A percentile compares a stretch with the other conserved stretches of the same genome.
Conservation (phyloP, 2,113 vertebrate genomes). For the Falcunculus frontatus region DNA sequence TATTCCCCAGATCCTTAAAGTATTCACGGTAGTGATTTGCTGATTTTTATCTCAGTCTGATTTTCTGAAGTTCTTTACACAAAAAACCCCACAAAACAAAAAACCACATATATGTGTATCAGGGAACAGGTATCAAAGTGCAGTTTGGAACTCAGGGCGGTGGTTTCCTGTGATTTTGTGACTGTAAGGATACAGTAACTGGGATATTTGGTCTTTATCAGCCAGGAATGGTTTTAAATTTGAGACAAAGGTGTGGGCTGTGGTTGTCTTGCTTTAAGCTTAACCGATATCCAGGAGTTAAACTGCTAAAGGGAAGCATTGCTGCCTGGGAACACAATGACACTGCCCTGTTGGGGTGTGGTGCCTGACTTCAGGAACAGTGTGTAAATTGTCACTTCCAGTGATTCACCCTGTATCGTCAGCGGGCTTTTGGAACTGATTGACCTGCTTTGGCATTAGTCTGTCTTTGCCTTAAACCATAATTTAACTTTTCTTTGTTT, state of each 20-base stretch:
- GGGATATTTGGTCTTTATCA: background rate
- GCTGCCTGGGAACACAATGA: background rate
- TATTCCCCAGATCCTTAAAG: background rate
- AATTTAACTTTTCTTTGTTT: background rate
- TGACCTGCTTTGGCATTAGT: background rate
- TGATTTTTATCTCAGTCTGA: background rate
- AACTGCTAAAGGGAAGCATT: background rate
- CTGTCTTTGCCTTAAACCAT: background rate
- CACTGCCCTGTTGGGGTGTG: background rate
- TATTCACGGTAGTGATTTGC: background rate
- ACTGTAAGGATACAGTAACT: background rate
- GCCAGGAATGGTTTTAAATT: background rate
- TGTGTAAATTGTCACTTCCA: background rate
- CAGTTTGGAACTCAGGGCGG: background rate
- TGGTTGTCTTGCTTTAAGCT: background rate
- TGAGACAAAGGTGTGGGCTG: background rate
- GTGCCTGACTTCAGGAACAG: background rate
- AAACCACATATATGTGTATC: rapidly evolving
- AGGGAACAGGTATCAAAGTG: background rate
- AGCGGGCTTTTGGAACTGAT: background rate
- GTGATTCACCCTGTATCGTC: background rate
- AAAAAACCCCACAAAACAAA: background rate
- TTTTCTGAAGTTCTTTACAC: background rate
- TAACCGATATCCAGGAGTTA: background rate
- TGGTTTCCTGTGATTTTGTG: background rate